Evolutionary conservation across 2,113 vertebrate genomes (phyloP).

Genomic region (Aptenodytes patagonicus): DNA sequence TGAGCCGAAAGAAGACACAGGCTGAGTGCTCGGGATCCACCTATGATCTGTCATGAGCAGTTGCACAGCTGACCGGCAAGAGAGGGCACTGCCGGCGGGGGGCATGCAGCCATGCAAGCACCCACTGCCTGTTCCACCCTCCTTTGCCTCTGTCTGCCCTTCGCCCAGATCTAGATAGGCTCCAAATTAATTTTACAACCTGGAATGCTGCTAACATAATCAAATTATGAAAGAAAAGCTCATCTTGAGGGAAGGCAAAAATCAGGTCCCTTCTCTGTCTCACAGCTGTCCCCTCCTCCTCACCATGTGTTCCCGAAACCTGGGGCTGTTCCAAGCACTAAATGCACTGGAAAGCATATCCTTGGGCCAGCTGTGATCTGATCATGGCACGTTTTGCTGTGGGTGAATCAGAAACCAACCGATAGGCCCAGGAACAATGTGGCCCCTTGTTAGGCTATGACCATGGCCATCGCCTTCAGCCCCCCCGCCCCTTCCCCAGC

Average conservation of each 20-base stretch:
- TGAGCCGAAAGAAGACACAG: background rate
- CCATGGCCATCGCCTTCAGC: background rate
- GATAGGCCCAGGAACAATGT: conserved; percentile 69
- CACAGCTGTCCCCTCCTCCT: conserved; percentile 61
- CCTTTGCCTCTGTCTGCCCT: conserved; percentile 1
- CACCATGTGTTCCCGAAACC: conserved; percentile 75
- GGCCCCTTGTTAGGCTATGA: conserved; percentile 53
- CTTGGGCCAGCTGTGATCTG: conserved; percentile 77
- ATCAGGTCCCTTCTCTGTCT: conserved; percentile 31
- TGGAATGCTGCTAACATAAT: conserved; percentile 60
- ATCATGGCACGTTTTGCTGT: conserved; percentile 45
- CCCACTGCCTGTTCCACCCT: background rate
- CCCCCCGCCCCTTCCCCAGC: background rate
- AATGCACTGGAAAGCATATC: conserved; percentile 75
- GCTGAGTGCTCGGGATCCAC: background rate
- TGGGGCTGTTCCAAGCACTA: conserved; percentile 76
- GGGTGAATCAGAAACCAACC: conserved; percentile 70
- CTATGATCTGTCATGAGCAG: background rate
- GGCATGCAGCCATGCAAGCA: background rate
- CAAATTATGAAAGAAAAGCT: conserved; percentile 63
- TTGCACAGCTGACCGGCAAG: background rate
- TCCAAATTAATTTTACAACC: conserved; percentile 44
- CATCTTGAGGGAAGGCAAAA: conserved; percentile 61
- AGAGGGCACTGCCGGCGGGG: background rate
- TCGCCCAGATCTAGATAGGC: conserved; percentile 4